Percentiles rank a stretch among this genome's conserved stretches.
These are phyloP conservation scores for Megalops cyprinoides DNA, from an alignment of 2,797 vertebrate species.

Conservation along the genomic window DNA sequence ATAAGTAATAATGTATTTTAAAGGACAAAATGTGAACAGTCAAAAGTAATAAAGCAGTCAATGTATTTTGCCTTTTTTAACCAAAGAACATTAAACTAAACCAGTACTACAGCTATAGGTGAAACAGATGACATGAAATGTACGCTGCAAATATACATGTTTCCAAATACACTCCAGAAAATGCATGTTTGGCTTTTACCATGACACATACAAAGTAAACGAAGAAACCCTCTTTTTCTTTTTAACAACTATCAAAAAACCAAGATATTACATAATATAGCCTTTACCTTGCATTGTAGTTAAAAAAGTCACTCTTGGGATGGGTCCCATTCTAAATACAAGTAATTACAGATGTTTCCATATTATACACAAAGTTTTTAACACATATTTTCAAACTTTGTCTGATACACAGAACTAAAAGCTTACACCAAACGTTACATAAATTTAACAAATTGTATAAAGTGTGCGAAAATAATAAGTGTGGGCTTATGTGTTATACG, in stretches of 20 bases:
- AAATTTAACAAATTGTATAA: background rate
- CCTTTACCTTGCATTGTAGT: background rate
- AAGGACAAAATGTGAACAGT: slow-evolving; percentile 20
- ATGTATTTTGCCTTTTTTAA: background rate
- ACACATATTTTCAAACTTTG: slow-evolving; percentile 5
- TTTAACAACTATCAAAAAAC: slow-evolving; percentile 9
- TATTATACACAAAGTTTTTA: slow-evolving; percentile 9
- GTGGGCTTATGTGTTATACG: background rate
- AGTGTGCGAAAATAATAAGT: background rate
- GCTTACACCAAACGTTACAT: slow-evolving; percentile 15
- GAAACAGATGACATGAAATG: background rate
- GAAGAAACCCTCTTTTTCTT: slow-evolving; percentile 1
- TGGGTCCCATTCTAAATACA: background rate
- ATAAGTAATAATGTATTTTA: slow-evolving; percentile 37
- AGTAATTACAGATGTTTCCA: background rate
- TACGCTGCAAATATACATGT: background rate
- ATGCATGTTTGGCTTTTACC: slow-evolving; percentile 20
- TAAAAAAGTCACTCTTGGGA: background rate
- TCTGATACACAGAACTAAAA: slow-evolving; percentile 17
- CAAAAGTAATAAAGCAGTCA: slow-evolving; percentile 12
- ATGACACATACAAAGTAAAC: background rate
- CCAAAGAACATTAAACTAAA: slow-evolving; percentile 12
- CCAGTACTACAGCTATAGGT: background rate
- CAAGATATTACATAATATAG: background rate
- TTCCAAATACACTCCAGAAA: background rate